Evolutionary conservation across 2,113 vertebrate genomes (phyloP).

Genomic region (Nycticebus coucang): DNA sequence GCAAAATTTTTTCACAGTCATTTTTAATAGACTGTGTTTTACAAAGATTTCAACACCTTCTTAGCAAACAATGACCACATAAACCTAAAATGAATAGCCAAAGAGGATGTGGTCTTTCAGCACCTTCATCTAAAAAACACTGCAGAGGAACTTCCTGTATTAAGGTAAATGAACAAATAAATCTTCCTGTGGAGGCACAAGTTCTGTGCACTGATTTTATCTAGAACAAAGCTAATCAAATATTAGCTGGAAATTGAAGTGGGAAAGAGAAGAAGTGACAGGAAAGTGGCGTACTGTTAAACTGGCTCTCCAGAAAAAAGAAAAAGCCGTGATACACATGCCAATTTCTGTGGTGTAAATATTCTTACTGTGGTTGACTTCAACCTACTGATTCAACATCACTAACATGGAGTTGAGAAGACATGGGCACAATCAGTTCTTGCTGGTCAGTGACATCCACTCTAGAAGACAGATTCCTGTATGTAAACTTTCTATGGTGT

Average conservation of each 20-base stretch:
- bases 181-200: not conserved
- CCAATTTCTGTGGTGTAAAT: not conserved
- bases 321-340: not conserved
- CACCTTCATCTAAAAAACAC: conserved; percentile 53
- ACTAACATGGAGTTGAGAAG: not conserved
- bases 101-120: conserved; percentile 77
- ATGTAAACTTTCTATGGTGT: not conserved
- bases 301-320: not conserved
- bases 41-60: conserved; percentile 63
- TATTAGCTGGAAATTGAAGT: not conserved
- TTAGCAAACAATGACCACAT: conserved; percentile 62
- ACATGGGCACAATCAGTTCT: not conserved
- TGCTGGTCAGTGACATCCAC: not conserved
- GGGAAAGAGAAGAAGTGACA: fast-evolving
- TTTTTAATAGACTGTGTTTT: not conserved
- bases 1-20: not conserved
- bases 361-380: not conserved
- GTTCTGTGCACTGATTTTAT: conserved; percentile 70
- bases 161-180: conserved; percentile 72
- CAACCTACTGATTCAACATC: not conserved
- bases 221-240: conserved; percentile 50
- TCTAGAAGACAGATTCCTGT: not conserved
- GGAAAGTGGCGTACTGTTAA: fast-evolving
- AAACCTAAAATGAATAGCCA: conserved; percentile 28
- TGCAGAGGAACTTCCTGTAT: conserved; percentile 73